These are phyloP conservation scores for Acropternis orthonyx DNA, from an alignment of 2,797 vertebrate species.

Conservation along the genomic window DNA sequence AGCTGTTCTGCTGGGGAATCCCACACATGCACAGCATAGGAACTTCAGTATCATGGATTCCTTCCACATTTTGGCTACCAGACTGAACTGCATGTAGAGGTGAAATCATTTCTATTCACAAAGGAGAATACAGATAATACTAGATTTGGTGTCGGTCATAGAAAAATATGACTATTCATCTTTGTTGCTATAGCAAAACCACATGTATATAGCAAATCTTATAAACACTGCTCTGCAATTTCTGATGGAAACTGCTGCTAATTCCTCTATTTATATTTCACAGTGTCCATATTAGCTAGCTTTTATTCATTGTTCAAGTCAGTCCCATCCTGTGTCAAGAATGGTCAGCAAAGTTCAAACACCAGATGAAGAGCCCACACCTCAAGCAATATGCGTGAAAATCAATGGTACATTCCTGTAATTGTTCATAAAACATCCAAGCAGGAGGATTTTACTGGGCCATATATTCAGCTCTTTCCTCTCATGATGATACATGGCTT, in stretches of 20 bases:
- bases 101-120: background rate
- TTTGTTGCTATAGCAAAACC: slow-evolving; percentile 38
- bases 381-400: accelerated
- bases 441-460: background rate
- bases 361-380: background rate
- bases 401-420: background rate
- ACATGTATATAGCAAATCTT: background rate
- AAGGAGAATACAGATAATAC: background rate
- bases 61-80: background rate
- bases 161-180: background rate
- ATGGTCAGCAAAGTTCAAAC: background rate
- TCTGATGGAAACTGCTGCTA: slow-evolving; percentile 7
- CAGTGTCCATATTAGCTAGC: background rate
- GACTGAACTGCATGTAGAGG: background rate
- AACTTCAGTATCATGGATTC: background rate
- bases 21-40: background rate
- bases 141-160: background rate
- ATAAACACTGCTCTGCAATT: background rate
- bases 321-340: background rate
- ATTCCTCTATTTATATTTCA: background rate
- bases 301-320: background rate
- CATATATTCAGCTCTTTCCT: background rate
- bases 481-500: background rate
- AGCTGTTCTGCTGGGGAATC: background rate
- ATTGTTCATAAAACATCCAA: background rate